These are phyloP conservation scores for Dromococcyx pavoninus DNA, from an alignment of 2,797 vertebrate species.

Conservation along the genomic window DNA sequence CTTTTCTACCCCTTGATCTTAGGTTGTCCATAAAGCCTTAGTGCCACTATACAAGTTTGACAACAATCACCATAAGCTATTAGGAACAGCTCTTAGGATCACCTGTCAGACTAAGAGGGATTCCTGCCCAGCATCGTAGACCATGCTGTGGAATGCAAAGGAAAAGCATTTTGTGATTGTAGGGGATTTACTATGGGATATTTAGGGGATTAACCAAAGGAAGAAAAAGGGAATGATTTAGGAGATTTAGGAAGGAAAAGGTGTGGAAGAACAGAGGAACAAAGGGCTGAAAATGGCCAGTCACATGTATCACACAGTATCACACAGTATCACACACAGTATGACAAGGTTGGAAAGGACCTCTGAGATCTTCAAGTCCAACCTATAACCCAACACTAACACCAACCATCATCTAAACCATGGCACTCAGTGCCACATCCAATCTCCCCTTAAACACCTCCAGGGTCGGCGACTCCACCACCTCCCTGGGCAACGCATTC, in stretches of 20 bases:
- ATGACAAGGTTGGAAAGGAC: too few species aligned
- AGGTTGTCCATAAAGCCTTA: neutral
- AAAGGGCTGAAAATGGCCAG: neutral
- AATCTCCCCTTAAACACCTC: too few species aligned
- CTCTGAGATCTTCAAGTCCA: too few species aligned
- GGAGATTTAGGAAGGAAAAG: neutral
- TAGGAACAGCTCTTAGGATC: neutral
- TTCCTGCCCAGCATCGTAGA: neutral
- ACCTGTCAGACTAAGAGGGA: rapidly evolving
- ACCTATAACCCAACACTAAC: too few species aligned
- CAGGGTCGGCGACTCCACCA: too few species aligned
- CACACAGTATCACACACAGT: too few species aligned
- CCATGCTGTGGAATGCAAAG: rapidly evolving
- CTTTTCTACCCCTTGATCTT: rapidly evolving
- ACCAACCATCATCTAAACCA: too few species aligned
- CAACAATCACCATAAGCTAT: neutral
- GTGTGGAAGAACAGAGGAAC: neutral
- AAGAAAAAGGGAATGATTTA: neutral
- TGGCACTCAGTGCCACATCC: too few species aligned
- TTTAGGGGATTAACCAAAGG: neutral
- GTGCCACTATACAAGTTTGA: neutral
- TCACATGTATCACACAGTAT: too few species aligned
- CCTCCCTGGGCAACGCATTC: too few species aligned
- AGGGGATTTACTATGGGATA: neutral
- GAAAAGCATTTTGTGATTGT: neutral